Conservation (phyloP, 2,113 vertebrate species). For the Apistogramma diplotaenia region DNA sequence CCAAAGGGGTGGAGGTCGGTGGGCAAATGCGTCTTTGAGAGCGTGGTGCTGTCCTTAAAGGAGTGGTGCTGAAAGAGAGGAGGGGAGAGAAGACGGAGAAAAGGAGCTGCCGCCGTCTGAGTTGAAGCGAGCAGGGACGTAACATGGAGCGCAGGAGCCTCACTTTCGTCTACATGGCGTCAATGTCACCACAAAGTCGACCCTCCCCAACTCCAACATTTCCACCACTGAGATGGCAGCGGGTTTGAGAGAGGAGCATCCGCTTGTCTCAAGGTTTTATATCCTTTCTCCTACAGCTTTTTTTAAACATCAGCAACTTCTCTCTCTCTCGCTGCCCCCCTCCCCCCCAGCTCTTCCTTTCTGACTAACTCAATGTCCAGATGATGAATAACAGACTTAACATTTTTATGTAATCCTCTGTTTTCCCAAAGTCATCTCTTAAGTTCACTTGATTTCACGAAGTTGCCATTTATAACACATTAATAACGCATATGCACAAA, state of each 20-base stretch:
- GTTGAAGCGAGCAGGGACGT: constrained; percentile 73
- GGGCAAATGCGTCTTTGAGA: constrained; percentile 54
- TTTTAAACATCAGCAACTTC: constrained; percentile 57
- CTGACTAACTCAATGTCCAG: constrained; percentile 40
- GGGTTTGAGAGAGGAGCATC: constrained; percentile 75
- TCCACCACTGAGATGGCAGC: constrained; percentile 79
- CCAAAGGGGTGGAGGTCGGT: constrained; percentile 49
- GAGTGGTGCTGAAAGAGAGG: constrained; percentile 78
- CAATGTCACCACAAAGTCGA: constrained; percentile 84
- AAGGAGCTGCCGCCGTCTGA: constrained; percentile 76
- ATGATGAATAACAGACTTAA: constrained; percentile 43
- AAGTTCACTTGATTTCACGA: background rate
- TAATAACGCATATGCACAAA: background rate
- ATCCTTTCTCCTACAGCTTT: constrained; percentile 61
- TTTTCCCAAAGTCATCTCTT: background rate
- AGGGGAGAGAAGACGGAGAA: constrained; percentile 66
- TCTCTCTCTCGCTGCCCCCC: constrained; percentile 1
- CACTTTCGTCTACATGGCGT: constrained; percentile 79
- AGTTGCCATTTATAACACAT: background rate
- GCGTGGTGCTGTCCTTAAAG: constrained; percentile 78
- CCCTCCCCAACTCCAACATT: constrained; percentile 80
- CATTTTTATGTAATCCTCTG: constrained; percentile 7
- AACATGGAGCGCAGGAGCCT: constrained; percentile 75
- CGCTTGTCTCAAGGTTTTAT: constrained; percentile 78
- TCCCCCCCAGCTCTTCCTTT: constrained; percentile 1